Conservation (phyloP, 2,113 vertebrate species). For the human region DNA sequence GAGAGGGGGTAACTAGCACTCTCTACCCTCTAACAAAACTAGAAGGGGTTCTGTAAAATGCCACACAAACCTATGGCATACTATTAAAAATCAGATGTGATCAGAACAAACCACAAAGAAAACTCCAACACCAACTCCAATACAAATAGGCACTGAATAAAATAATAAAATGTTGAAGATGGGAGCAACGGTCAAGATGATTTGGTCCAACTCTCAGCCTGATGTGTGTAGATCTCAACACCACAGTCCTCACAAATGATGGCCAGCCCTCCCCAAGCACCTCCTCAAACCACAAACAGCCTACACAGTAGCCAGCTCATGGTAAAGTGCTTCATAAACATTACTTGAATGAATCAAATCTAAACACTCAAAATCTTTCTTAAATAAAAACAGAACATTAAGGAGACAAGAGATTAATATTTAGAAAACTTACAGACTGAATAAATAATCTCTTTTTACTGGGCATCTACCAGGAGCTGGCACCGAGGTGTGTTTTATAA, state of each 20-base stretch:
- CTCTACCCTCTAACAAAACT: background rate
- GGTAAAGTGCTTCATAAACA: background rate
- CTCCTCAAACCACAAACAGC: background rate
- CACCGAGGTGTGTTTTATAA: background rate
- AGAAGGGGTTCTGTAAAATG: background rate
- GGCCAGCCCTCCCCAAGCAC: background rate
- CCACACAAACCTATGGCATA: background rate
- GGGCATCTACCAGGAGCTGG: background rate
- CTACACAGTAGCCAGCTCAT: background rate
- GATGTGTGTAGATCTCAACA: background rate
- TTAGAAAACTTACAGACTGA: constrained; percentile 10
- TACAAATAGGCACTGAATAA: background rate
- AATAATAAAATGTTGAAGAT: constrained; percentile 11
- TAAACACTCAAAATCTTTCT: constrained; percentile 5
- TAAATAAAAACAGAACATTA: background rate
- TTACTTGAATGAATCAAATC: background rate
- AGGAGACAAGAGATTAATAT: background rate
- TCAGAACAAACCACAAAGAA: background rate
- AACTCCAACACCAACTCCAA: background rate
- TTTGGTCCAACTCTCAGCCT: background rate
- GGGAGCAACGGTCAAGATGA: background rate
- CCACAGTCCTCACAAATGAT: background rate
- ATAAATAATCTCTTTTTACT: background rate
- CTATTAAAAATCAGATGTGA: background rate
- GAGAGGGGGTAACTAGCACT: background rate